These are phyloP conservation scores for Lipophrys pholis DNA, from an alignment of 2,113 vertebrate species.

Conservation along the genomic window DNA sequence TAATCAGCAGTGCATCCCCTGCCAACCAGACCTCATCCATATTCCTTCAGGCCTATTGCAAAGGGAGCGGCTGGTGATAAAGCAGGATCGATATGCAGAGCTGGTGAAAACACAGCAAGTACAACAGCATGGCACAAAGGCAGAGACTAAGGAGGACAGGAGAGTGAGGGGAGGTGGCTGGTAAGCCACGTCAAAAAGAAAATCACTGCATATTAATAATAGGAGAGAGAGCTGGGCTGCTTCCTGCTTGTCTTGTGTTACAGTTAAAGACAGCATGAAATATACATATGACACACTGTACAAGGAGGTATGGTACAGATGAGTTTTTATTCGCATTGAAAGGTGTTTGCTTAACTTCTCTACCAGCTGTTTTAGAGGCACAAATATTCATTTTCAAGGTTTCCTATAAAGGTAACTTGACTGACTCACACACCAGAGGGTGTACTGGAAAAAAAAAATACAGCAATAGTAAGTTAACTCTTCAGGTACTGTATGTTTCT, in stretches of 20 bases:
- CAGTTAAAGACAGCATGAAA: slow-evolving; percentile 53
- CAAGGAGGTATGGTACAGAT: slow-evolving; percentile 8
- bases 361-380: slow-evolving; percentile 35
- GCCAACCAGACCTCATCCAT: slow-evolving; percentile 74
- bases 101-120: slow-evolving; percentile 77
- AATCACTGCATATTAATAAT: slow-evolving; percentile 53
- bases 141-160: slow-evolving; percentile 55
- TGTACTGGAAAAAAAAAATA: slow-evolving; percentile 17
- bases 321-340: slow-evolving; percentile 5
- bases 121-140: slow-evolving; percentile 72
- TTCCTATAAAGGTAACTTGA: slow-evolving; percentile 18
- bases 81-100: slow-evolving; percentile 80
- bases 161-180: slow-evolving; percentile 52
- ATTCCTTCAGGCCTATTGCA: slow-evolving; percentile 77
- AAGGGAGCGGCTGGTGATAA: slow-evolving; percentile 70
- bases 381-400: slow-evolving; percentile 52
- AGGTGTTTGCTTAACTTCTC: slow-evolving; percentile 30
- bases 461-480: slow-evolving; percentile 48
- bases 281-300: slow-evolving; percentile 36
- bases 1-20: slow-evolving; percentile 72
- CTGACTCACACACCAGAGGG: slow-evolving; percentile 25
- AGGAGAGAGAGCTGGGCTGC: slow-evolving; percentile 6
- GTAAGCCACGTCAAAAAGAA: slow-evolving; percentile 52
- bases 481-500: slow-evolving; percentile 42
- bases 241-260: slow-evolving; percentile 15